Evolutionary conservation across 1,140 invertebrate species (phyloP).

Genomic region (Eufriesea mexicana): DNA sequence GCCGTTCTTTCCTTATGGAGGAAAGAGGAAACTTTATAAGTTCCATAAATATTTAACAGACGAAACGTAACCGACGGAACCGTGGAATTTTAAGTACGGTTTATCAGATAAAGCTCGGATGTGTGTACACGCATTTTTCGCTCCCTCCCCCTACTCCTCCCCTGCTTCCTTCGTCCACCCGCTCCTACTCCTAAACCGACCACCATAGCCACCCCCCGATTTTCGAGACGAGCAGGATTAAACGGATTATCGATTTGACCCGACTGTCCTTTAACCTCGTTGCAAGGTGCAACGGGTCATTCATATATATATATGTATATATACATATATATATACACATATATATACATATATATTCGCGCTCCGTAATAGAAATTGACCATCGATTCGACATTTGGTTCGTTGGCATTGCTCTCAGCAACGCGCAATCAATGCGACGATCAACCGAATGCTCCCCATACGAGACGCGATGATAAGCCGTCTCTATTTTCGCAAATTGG

Average conservation of each 20-base stretch:
- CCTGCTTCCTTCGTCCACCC: too few relatives aligned
- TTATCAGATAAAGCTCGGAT: conserved; percentile 1
- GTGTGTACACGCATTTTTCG: neutral
- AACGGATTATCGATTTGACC: conserved; percentile 64
- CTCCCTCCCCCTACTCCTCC: neutral
- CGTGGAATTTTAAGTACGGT: neutral
- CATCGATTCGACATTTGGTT: conserved; percentile 47
- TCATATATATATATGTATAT: conserved; percentile 1
- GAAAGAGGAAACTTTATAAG: neutral
- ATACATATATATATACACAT: conserved; percentile 1
- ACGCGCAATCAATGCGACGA: conserved; percentile 31
- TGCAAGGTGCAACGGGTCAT: conserved; percentile 50
- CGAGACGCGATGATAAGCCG: conserved; percentile 10
- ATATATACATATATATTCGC: conserved; percentile 5
- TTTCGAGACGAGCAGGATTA: neutral
- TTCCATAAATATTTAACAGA: conserved; percentile 20
- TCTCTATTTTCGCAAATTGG: conserved; percentile 20
- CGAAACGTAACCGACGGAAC: neutral
- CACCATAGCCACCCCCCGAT: too few relatives aligned
- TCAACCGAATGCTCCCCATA: conserved; percentile 17
- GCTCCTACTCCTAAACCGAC: too few relatives aligned
- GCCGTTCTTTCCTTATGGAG: neutral
- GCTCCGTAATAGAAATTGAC: conserved; percentile 58
- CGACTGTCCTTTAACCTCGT: conserved; percentile 39
- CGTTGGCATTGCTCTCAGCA: conserved; percentile 29